A percentile compares a stretch with the other conserved stretches of the same genome.
phyloP scores from a whole-genome alignment of 2,113 vertebrate genomes.

The Baryphthengus martii region DNA sequence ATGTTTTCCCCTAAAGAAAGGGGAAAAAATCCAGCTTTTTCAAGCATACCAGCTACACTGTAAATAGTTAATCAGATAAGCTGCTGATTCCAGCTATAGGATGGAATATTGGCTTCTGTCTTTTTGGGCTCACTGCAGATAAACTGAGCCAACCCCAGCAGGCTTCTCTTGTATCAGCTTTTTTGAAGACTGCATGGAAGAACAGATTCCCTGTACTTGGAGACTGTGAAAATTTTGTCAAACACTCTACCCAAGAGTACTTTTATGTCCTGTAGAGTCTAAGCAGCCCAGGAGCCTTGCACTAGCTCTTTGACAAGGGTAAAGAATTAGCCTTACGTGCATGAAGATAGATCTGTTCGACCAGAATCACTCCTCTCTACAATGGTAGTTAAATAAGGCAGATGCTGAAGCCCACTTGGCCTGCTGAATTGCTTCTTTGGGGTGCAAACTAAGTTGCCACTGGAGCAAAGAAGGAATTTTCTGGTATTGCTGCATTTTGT shows the following conservation, averaged over 20 bases:
- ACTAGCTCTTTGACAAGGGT: neutral
- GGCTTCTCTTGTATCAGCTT: constrained; percentile 33
- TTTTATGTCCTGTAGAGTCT: neutral
- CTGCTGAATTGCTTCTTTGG: neutral
- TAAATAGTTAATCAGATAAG: constrained; percentile 11
- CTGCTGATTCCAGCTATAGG: neutral
- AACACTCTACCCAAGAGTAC: neutral
- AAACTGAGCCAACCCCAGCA: neutral
- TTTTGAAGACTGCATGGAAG: constrained; percentile 5
- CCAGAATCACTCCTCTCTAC: neutral
- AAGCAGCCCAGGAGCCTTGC: neutral
- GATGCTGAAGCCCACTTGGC: neutral
- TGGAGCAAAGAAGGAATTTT: neutral
- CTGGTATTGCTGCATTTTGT: neutral
- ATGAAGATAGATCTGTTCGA: neutral
- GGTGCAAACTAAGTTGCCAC: neutral
- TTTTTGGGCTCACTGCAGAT: neutral
- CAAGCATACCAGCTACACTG: neutral
- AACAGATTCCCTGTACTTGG: neutral
- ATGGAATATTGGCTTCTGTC: constrained; percentile 8
- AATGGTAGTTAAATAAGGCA: neutral
- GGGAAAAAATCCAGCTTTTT: neutral
- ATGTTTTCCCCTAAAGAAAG: neutral
- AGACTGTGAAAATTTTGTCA: neutral
- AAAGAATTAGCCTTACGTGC: neutral